Base-by-base conservation (phyloP, 2,797 vertebrate species). In the Phataginus tetradactyla region DNA sequence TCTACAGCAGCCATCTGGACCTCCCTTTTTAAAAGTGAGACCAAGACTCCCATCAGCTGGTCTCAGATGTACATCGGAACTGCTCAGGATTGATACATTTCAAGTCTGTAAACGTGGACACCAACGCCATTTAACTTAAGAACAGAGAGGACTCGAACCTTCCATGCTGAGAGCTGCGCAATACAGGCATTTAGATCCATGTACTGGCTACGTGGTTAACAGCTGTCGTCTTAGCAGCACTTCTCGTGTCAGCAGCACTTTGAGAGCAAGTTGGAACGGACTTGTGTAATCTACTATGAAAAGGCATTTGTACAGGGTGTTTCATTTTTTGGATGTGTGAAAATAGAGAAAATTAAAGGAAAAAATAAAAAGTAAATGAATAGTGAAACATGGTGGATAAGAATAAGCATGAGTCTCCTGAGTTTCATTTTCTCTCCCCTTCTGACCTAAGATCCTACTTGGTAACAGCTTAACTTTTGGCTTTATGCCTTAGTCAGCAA, bases 251-350 rank as follows among this genome's bases (percentile, higher is more conserved):
- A 98, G 98, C 98, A 98, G 98, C 98, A 98, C 98, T 98, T 98
- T 96, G 98, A 98, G 96, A 98, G 97, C 96, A 53, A 98, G 98
- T 98, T 98, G 97, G 98, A 98, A 98, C 95, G 98, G 99, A 98
- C 98, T 98, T 98, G 98, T 98, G 99, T 99, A 99, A 98, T 98
- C 99, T 98, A 99, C 98, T 99, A 99, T 98, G 98, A 98, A 98
- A 99, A 98, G 97, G 98, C 99, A 99, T 99, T 99, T 99, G 99
- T 99, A 99, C 99, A 99, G 99, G 99, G 99, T 99, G 99, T 99
- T 99, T 99, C 99, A 99, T 99, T 99, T 99, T 45, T 99, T 99
- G 99, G 99, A 99, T 99, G 99, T 99, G 99, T 99, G 99, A 99
- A 99, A 99, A 99, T 99, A 99, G 99, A 99, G 99, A 98, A 99